These are phyloP conservation scores for Gryllus bimaculatus DNA, from an alignment of 1,140 invertebrate genomes.

Conservation along the genomic window DNA sequence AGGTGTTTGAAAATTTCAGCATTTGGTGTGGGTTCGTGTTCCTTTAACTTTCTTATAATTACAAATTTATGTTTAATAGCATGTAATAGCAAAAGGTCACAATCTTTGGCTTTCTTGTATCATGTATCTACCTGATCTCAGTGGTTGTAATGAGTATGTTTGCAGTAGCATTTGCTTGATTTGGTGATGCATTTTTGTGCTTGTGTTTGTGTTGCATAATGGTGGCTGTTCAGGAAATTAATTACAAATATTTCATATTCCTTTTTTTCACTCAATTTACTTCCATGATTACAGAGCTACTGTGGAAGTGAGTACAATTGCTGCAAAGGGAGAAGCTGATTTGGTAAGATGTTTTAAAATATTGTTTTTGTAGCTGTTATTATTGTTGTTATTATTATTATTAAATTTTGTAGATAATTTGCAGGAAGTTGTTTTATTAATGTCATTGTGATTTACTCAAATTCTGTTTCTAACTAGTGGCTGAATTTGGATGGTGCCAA, in stretches of 20 bases:
- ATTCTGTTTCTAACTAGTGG: slow-evolving; percentile 55
- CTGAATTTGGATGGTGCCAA: slow-evolving; percentile 86
- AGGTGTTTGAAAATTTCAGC: no score
- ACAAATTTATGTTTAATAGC: no score
- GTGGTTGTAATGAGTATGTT: no score
- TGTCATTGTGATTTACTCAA: no score
- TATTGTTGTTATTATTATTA: background rate
- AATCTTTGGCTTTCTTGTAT: no score
- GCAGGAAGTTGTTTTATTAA: no score
- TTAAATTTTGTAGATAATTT: background rate
- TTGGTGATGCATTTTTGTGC: background rate
- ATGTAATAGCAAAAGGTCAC: no score
- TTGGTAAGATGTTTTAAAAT: slow-evolving; percentile 43
- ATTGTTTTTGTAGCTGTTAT: background rate
- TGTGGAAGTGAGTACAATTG: slow-evolving; percentile 55
- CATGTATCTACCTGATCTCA: no score
- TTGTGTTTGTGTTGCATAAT: background rate
- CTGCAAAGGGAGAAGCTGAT: slow-evolving; percentile 55
- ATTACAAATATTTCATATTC: background rate
- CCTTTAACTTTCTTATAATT: no score
- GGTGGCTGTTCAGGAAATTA: background rate
- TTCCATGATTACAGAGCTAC: slow-evolving; percentile 41
- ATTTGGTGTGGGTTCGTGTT: no score
- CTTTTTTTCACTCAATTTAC: background rate
- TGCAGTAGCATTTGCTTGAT: no score